Evolutionary conservation across 2,888 invertebrate species (phyloP).

Genomic region (Sceliomorpha sp.): DNA sequence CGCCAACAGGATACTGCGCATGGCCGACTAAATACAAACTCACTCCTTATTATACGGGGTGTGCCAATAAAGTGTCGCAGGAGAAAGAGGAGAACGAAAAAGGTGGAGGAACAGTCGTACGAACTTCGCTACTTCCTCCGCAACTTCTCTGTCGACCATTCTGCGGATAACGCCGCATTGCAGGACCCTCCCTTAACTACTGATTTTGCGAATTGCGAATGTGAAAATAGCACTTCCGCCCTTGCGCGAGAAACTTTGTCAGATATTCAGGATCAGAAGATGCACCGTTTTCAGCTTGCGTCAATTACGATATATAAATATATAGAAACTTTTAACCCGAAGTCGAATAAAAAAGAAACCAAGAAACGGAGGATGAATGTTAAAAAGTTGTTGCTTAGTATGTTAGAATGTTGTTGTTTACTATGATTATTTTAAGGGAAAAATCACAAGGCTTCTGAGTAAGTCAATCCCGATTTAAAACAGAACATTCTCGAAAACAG

Average conservation of each 20-base stretch:
- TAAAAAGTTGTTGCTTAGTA: no score
- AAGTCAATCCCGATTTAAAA: no score
- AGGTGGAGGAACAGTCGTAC: slow-evolving; percentile 21
- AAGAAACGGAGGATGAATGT: no score
- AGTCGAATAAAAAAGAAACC: no score
- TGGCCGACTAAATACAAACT: slow-evolving; percentile 76
- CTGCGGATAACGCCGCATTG: slow-evolving; percentile 34
- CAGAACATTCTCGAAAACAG: no score
- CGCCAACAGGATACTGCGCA: slow-evolving; percentile 78
- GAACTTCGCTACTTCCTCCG: slow-evolving; percentile 38
- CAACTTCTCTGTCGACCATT: slow-evolving; percentile 47
- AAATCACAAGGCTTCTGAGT: no score
- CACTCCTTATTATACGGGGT: slow-evolving; percentile 76
- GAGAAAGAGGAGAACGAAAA: slow-evolving; percentile 46
- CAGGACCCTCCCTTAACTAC: slow-evolving; percentile 29
- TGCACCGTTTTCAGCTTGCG: background rate
- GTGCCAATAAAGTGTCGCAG: slow-evolving; percentile 68
- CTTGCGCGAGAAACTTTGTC: slow-evolving; percentile 10
- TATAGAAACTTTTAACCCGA: no score
- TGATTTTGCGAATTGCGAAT: slow-evolving; percentile 30
- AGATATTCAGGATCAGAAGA: slow-evolving; percentile 10
- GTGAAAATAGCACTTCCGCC: slow-evolving; percentile 28
- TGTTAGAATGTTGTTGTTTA: no score
- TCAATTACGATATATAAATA: no score
- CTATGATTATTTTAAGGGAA: no score